These are phyloP conservation scores for Cheilosia soror DNA, from an alignment of 2,888 invertebrate genomes.

Conservation along the genomic window DNA sequence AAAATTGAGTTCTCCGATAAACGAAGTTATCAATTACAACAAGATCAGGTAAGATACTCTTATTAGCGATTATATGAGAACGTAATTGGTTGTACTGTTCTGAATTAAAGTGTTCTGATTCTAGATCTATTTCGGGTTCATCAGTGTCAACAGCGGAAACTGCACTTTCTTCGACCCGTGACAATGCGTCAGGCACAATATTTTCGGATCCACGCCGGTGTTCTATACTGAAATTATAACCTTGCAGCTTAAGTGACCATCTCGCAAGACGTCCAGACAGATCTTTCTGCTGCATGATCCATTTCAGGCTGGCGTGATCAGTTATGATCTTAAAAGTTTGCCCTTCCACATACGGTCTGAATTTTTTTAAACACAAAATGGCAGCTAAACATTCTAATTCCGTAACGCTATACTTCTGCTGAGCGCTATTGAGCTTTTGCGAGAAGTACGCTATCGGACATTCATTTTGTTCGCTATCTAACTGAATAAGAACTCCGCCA, in stretches of 20 bases:
- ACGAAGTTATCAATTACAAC: background rate
- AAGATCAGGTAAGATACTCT: background rate
- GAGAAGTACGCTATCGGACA: no score
- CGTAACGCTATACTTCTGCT: no score
- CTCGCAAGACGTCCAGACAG: background rate
- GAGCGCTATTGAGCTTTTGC: no score
- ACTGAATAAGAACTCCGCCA: no score
- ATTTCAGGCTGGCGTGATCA: background rate
- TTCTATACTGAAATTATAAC: background rate
- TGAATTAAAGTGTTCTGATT: background rate
- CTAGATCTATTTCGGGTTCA: background rate
- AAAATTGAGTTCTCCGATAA: background rate
- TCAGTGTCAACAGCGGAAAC: background rate
- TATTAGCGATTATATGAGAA: background rate
- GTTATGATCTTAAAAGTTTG: background rate
- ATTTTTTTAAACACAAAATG: background rate
- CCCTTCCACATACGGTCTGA: background rate
- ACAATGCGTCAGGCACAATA: background rate
- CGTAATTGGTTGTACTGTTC: background rate
- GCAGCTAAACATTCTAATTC: no score
- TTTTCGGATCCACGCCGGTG: no score
- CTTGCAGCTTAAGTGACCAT: background rate
- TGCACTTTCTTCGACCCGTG: background rate
- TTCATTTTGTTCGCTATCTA: no score
- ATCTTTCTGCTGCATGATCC: background rate